phyloP scores from a whole-genome alignment of 2,113 vertebrate genomes.

The Porphyrio hochstetteri region DNA sequence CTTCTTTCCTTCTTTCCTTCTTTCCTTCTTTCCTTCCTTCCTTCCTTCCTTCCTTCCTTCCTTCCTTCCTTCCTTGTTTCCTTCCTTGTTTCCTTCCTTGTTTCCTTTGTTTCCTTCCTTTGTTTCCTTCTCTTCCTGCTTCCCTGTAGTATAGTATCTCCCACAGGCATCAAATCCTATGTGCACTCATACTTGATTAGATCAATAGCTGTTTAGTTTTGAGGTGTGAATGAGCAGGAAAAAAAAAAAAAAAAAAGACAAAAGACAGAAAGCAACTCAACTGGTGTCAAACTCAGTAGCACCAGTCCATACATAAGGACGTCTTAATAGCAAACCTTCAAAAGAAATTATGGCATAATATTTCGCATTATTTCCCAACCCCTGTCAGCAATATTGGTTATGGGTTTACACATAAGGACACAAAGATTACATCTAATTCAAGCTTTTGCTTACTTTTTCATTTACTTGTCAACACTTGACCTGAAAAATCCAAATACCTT shows the following conservation, averaged over 20 bases:
- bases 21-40: rapidly evolving
- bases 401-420: background rate
- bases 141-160: background rate
- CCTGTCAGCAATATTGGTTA: background rate
- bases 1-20: too few species aligned
- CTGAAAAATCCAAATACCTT: background rate
- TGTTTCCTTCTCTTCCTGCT: background rate
- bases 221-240: background rate
- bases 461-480: background rate
- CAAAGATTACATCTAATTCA: rapidly evolving
- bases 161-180: background rate
- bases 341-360: background rate
- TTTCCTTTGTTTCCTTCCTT: too few species aligned
- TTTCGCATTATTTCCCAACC: background rate
- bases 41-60: background rate
- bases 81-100: background rate
- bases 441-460: background rate
- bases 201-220: background rate
- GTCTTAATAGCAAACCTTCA: background rate
- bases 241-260: background rate
- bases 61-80: too few species aligned
- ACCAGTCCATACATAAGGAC: background rate
- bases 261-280: background rate
- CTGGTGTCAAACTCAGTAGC: rapidly evolving
- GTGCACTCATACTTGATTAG: background rate